A percentile compares a stretch with the other conserved stretches of the same genome.
phyloP scores from a whole-genome alignment of 2,888 invertebrate species.

The Harpalus rubripes region DNA sequence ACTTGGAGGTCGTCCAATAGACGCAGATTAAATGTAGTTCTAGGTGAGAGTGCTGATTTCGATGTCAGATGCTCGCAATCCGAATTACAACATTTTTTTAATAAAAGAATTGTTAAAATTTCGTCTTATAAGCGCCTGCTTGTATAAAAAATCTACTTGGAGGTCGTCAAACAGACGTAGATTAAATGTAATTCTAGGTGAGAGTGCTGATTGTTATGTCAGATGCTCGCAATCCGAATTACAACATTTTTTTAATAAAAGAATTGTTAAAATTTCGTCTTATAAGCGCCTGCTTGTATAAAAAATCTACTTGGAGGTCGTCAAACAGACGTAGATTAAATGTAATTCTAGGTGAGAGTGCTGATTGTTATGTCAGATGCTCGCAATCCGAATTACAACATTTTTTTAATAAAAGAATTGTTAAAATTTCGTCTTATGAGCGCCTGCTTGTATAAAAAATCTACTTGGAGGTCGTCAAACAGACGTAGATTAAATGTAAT shows the following conservation, averaged over 20 bases:
- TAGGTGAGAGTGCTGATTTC: conserved; percentile 19
- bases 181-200: conserved; percentile 28
- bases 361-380: neutral
- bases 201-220: neutral
- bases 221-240: conserved; percentile 51
- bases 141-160: neutral
- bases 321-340: conserved; percentile 22
- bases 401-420: neutral
- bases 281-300: conserved; percentile 26
- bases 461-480: conserved; percentile 24
- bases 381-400: conserved; percentile 52
- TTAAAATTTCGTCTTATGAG: conserved; percentile 27
- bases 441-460: conserved; percentile 11
- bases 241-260: conserved; percentile 7
- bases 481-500: conserved; percentile 18
- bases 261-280: conserved; percentile 11
- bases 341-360: conserved; percentile 36
- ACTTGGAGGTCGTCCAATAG: conserved; percentile 25
- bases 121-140: conserved; percentile 38
- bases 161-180: conserved; percentile 33
- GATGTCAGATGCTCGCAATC: conserved; percentile 37
- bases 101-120: neutral
- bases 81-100: conserved; percentile 36
- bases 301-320: conserved; percentile 14
- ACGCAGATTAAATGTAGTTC: conserved; percentile 19